Evolutionary conservation across 53 echinoderm and acorn worm genomes (phyloP).

Genomic region (Paracentrotus lividus): DNA sequence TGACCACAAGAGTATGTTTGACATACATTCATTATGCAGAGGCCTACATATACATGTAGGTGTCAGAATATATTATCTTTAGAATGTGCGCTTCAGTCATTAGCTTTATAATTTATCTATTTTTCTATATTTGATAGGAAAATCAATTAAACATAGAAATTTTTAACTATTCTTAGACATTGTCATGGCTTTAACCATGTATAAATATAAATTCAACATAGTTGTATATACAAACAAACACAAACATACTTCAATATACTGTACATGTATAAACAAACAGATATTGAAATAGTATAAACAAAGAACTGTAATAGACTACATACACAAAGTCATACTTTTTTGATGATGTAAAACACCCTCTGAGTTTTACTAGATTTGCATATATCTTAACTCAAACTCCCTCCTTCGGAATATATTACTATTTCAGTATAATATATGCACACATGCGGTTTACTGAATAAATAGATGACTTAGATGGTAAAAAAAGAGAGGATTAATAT

Average conservation of each 20-base stretch:
- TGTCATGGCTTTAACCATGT: too few relatives aligned
- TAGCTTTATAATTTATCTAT: background rate
- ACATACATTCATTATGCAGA: background rate
- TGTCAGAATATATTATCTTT: too few relatives aligned
- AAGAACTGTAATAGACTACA: background rate
- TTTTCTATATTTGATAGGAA: background rate
- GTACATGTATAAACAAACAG: too few relatives aligned
- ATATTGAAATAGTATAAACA: conserved; percentile 5
- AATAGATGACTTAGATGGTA: background rate
- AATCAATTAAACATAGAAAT: too few relatives aligned
- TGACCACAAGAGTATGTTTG: background rate
- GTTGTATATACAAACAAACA: background rate
- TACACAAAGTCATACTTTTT: background rate
- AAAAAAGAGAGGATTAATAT: background rate
- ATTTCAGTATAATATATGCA: conserved; percentile 32
- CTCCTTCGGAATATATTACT: conserved; percentile 22
- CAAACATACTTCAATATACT: too few relatives aligned
- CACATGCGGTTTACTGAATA: background rate
- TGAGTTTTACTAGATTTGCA: background rate
- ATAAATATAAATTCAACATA: too few relatives aligned
- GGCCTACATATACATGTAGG: background rate
- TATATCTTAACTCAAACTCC: background rate
- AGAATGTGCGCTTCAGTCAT: too few relatives aligned
- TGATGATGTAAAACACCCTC: background rate
- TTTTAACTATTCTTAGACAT: too few relatives aligned